These are phyloP conservation scores for Spodoptera litura DNA, from an alignment of 1,140 invertebrate species.

Conservation along the genomic window DNA sequence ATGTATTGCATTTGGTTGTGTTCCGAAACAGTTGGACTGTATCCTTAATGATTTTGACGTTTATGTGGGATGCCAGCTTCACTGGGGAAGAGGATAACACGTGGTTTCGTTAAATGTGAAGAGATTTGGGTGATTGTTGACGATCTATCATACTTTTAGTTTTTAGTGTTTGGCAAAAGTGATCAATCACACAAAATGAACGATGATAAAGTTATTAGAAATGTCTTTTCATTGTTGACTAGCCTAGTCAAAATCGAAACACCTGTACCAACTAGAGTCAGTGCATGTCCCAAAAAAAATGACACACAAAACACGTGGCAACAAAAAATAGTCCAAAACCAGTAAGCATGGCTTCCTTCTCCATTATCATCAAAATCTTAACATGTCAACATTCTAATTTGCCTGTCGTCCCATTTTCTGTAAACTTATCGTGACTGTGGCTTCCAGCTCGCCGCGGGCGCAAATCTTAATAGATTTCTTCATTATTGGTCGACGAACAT, in stretches of 20 bases:
- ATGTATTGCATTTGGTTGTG: constrained; percentile 11
- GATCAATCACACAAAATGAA: too few species aligned
- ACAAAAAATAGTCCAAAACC: constrained; percentile 3
- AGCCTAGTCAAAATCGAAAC: too few species aligned
- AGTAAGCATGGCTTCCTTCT: constrained; percentile 10
- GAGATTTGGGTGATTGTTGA: too few species aligned
- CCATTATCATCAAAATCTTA: constrained; percentile 32
- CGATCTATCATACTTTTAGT: too few species aligned
- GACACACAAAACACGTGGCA: constrained; percentile 2
- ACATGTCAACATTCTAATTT: constrained; percentile 40
- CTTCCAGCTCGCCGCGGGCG: constrained; percentile 26
- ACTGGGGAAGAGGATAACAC: not conserved
- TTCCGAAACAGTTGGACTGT: not conserved
- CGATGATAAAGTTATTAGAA: too few species aligned
- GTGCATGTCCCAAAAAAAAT: not conserved
- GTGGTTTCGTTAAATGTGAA: too few species aligned
- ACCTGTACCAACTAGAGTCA: too few species aligned
- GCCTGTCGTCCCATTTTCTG: constrained; percentile 34
- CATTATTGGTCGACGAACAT: constrained; percentile 43
- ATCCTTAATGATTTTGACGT: not conserved
- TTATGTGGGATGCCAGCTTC: not conserved
- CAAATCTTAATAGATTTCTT: constrained; percentile 49
- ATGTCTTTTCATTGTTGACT: too few species aligned
- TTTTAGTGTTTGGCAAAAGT: too few species aligned
- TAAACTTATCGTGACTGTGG: constrained; percentile 31